phyloP scores from a whole-genome alignment of 2,888 invertebrate species.

The Podotricha telesiphe region DNA sequence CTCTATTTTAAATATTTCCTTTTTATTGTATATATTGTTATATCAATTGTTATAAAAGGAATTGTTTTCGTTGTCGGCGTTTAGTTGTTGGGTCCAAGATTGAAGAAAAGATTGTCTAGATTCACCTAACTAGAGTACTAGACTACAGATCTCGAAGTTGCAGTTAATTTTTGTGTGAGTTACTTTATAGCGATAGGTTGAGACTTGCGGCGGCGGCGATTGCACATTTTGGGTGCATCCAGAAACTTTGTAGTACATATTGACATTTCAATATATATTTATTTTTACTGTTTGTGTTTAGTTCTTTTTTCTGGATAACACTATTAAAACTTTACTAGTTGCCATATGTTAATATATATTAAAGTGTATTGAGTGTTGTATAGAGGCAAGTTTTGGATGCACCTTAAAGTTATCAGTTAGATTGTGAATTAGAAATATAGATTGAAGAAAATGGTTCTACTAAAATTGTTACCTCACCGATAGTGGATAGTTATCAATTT shows the following conservation, averaged over 20 bases:
- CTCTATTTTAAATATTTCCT: background rate
- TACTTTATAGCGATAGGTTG: conserved; percentile 47
- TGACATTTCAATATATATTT: conserved; percentile 17
- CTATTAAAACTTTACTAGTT: conserved; percentile 23
- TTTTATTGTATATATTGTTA: conserved; percentile 26
- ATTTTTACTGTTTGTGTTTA: conserved; percentile 4
- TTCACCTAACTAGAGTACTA: background rate
- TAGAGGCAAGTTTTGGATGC: conserved; percentile 58
- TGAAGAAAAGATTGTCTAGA: conserved; percentile 11
- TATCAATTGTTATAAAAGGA: background rate
- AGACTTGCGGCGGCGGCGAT: conserved; percentile 57
- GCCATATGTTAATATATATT: conserved; percentile 19
- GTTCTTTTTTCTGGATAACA: conserved; percentile 16
- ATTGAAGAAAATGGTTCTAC: conserved; percentile 71
- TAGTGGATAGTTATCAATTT: conserved; percentile 80
- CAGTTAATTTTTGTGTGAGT: conserved; percentile 35
- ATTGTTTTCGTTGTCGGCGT: conserved; percentile 25
- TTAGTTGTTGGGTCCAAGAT: conserved; percentile 42
- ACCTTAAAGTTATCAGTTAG: conserved; percentile 68
- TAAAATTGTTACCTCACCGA: conserved; percentile 82
- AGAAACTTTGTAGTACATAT: conserved; percentile 8
- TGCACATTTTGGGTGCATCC: conserved; percentile 54
- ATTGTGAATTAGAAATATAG: conserved; percentile 72
- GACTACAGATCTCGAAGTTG: conserved; percentile 34
- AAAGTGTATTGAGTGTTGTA: conserved; percentile 26